phyloP scores from a whole-genome alignment of 2,113 vertebrate species.

The Struthidea cinerea region DNA sequence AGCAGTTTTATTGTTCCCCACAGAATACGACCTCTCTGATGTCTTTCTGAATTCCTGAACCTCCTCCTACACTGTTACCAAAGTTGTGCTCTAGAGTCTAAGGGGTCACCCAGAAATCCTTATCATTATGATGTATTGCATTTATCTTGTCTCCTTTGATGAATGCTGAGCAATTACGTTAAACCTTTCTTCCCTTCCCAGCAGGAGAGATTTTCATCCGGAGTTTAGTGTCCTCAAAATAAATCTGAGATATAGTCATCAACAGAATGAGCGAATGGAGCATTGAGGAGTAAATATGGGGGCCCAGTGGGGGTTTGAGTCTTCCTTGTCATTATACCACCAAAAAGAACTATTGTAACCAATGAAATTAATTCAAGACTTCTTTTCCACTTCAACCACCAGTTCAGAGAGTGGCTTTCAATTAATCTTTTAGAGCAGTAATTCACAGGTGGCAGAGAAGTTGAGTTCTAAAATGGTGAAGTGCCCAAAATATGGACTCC shows the following conservation, averaged over 20 bases:
- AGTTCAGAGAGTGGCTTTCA: not conserved
- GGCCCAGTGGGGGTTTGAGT: not conserved
- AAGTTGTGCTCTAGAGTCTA: not conserved
- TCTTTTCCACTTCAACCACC: not conserved
- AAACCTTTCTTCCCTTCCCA: not conserved
- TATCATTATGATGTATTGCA: not conserved
- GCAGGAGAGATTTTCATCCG: not conserved
- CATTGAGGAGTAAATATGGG: not conserved
- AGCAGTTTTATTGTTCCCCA: not conserved
- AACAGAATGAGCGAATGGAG: not conserved
- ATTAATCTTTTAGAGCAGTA: not conserved
- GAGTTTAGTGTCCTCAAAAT: not conserved
- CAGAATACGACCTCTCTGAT: not conserved
- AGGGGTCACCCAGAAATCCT: not conserved
- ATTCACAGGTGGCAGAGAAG: not conserved
- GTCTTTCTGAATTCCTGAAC: not conserved
- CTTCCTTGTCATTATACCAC: not conserved
- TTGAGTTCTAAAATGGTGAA: not conserved
- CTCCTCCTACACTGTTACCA: not conserved
- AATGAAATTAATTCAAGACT: not conserved
- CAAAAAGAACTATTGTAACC: not conserved
- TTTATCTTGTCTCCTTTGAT: not conserved
- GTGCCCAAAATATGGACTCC: not conserved
- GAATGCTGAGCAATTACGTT: not conserved
- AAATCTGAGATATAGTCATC: not conserved